Evolutionary conservation across 2,113 vertebrate species (phyloP).

Genomic region (Halichoerus grypus): DNA sequence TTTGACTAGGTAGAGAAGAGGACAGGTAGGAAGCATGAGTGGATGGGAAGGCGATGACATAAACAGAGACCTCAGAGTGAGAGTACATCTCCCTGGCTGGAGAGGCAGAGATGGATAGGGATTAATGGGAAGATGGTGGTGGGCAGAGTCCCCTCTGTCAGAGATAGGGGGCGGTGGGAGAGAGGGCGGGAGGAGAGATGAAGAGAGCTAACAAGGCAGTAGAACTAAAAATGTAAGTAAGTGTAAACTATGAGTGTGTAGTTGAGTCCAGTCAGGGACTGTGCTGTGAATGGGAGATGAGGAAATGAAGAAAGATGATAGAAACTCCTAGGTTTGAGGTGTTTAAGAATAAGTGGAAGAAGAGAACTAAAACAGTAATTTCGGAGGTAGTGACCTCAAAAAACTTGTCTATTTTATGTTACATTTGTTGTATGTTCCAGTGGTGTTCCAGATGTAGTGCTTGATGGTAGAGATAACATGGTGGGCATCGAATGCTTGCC

Average conservation of each 20-base stretch:
- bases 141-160: neutral
- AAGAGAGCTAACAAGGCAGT: neutral
- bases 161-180: neutral
- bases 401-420: constrained; percentile 34
- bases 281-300: neutral
- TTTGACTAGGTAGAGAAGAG: constrained; percentile 14
- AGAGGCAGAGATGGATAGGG: neutral
- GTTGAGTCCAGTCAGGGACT: neutral
- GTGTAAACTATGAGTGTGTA: neutral
- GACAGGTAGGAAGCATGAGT: neutral
- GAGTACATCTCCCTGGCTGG: neutral
- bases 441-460: neutral
- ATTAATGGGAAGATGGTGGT: neutral
- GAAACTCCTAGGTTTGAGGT: neutral
- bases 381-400: neutral
- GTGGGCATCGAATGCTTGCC: neutral
- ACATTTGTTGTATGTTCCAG: constrained; percentile 17
- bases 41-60: neutral
- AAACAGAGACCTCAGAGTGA: neutral
- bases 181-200: neutral
- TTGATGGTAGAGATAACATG: neutral
- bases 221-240: constrained; percentile 12
- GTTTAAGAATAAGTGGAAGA: constrained; percentile 29
- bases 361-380: constrained; percentile 13
- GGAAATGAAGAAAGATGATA: constrained; percentile 13